Conservation (phyloP, 2,888 invertebrate genomes). For the Pecten maximus region DNA sequence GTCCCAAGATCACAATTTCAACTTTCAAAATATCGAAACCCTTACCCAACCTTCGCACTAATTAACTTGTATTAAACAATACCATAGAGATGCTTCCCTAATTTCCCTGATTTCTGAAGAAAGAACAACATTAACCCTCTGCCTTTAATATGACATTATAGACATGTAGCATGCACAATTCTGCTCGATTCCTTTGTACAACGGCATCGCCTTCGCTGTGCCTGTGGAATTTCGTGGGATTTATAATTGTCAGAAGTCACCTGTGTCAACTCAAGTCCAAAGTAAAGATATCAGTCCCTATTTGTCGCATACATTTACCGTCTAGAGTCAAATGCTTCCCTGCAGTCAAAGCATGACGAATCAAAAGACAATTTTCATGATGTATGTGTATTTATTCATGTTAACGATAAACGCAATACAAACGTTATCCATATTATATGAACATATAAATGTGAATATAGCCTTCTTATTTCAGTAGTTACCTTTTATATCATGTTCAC, state of each 20-base stretch:
- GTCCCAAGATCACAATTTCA: too few species aligned
- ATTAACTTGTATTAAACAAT: too few species aligned
- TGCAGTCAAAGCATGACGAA: neutral
- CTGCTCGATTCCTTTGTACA: neutral
- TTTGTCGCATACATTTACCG: neutral
- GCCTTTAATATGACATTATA: neutral
- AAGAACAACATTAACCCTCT: too few species aligned
- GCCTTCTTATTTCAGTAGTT: neutral
- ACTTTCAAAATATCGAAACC: too few species aligned
- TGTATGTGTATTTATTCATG: conserved; percentile 33
- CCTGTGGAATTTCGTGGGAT: neutral
- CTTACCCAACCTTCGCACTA: too few species aligned
- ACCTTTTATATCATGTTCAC: neutral
- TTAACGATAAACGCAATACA: conserved; percentile 33
- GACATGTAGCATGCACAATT: neutral
- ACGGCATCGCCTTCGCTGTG: neutral
- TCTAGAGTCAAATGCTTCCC: neutral
- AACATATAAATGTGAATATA: conserved; percentile 30
- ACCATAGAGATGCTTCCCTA: too few species aligned
- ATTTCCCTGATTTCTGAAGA: too few species aligned
- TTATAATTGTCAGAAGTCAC: neutral
- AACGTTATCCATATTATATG: conserved; percentile 30
- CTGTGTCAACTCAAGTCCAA: neutral
- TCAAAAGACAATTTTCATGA: neutral
- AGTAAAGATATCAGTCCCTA: neutral